phyloP scores from a whole-genome alignment of 2,113 vertebrate genomes.

The Pristiophorus japonicus region DNA sequence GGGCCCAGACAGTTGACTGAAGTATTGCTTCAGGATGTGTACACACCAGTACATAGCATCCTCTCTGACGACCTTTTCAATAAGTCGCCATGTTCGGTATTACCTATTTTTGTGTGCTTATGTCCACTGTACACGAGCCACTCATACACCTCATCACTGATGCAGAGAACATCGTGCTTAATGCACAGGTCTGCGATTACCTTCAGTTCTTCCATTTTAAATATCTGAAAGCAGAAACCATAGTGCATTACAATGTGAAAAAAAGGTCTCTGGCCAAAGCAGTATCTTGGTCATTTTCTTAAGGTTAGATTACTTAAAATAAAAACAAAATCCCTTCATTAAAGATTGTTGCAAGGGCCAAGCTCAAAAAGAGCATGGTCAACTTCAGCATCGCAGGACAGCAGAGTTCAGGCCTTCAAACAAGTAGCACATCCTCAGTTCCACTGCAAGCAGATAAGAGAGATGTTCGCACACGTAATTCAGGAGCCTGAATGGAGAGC shows the following conservation, averaged over 20 bases:
- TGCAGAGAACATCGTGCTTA: slow-evolving; percentile 81
- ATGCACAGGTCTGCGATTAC: slow-evolving; percentile 83
- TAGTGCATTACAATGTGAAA: not conserved
- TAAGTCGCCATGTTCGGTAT: not conserved
- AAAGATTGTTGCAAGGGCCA: not conserved
- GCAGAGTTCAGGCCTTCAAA: too few relatives aligned
- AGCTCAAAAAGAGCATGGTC: not conserved
- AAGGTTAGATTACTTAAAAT: not conserved
- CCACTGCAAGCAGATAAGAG: too few relatives aligned
- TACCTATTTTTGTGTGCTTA: slow-evolving; percentile 89
- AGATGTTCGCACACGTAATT: too few relatives aligned
- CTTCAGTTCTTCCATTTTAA: slow-evolving; percentile 78
- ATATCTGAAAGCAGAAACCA: slow-evolving; percentile 61
- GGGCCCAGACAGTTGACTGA: not conserved
- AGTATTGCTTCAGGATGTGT: not conserved
- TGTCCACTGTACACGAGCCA: slow-evolving; percentile 85
- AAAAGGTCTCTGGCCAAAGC: not conserved
- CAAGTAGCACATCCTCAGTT: too few relatives aligned
- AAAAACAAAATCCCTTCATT: not conserved
- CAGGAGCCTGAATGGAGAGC: too few relatives aligned
- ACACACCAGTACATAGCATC: not conserved
- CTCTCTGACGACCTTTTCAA: not conserved
- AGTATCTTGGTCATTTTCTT: not conserved
- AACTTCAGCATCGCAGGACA: not conserved
- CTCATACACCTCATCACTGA: slow-evolving; percentile 97